Evolutionary conservation across 2,113 vertebrate species (phyloP), one percentile per base, ranked within the genome.

Genomic region (Chitala chitala): DNA sequence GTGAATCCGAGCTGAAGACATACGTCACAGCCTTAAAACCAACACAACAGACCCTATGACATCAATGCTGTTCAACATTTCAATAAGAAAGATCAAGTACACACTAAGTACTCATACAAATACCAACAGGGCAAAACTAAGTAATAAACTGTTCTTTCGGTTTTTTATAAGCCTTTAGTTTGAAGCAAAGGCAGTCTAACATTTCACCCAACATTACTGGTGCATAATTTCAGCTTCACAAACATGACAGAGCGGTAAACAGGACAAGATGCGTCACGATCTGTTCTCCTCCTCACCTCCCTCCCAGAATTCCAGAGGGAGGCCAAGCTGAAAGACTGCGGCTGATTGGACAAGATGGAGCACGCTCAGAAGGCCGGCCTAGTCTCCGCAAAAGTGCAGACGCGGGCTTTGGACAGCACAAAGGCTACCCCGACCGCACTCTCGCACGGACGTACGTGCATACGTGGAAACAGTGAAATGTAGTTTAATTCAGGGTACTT

Each of bases 301-400:
- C 10, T 29, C 8, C 48, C 9, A 40, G 44, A 56, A 56, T 61
- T 51, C 38, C 40, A 9, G 36, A 17, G 12, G 38, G 20, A 36
- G 29, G 42, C 63, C 50, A 53, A 70, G 63, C 51, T 69, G 7
- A 36, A 44, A 22, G 8, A 20, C n/a, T 22, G 22, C 26, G 1
- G 33, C n/a, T 58, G 38, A 42, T 59, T 33, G 44, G 72, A 58
- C 76, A 63, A 70, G 71, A 74, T 36, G 31, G 10, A 17, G 56
- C 82, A 73, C n/a, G 77, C 73, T 75, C 54, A 22, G 36, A 77
- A 53, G 38, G 70, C 65, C 33, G 33, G 55, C 69, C 70, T 31
- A 31, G 56, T 76, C 68, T 64, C 69, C 13, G 24, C 61, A 46
- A 48, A 7, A 26, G 61, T 15, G 13, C 15, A 31, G 2, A 3